phyloP scores from a whole-genome alignment of 2,888 invertebrate genomes.

The Morpho achilles region DNA sequence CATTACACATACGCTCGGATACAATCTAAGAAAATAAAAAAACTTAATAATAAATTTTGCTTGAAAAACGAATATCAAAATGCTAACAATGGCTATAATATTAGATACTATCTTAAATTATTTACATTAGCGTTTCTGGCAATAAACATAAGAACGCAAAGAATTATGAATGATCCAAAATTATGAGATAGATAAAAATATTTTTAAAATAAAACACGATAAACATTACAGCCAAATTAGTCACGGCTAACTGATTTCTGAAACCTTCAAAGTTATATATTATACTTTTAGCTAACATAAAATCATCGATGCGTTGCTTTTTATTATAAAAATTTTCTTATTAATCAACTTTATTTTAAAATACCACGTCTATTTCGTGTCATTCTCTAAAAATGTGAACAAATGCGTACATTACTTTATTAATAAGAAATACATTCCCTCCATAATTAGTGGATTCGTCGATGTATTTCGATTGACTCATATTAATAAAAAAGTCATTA shows the following conservation, averaged over 20 bases:
- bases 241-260: slow-evolving; percentile 13
- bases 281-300: slow-evolving; percentile 12
- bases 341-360: slow-evolving; percentile 9
- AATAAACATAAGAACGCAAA: neutral
- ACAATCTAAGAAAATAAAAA: no score
- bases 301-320: slow-evolving; percentile 18
- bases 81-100: no score
- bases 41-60: no score
- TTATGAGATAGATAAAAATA: neutral
- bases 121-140: no score
- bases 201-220: neutral
- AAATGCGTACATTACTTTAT: slow-evolving; percentile 2
- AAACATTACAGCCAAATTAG: slow-evolving; percentile 11
- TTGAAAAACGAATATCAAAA: no score
- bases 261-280: slow-evolving; percentile 15
- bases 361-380: neutral
- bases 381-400: neutral
- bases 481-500: neutral
- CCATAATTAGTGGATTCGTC: neutral
- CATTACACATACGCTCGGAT: no score
- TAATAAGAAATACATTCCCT: neutral
- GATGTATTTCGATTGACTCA: neutral
- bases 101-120: no score
- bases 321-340: slow-evolving; percentile 10
- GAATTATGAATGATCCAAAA: neutral